Base-by-base conservation (phyloP, 1,140 invertebrate species). In the Delia radicum region DNA sequence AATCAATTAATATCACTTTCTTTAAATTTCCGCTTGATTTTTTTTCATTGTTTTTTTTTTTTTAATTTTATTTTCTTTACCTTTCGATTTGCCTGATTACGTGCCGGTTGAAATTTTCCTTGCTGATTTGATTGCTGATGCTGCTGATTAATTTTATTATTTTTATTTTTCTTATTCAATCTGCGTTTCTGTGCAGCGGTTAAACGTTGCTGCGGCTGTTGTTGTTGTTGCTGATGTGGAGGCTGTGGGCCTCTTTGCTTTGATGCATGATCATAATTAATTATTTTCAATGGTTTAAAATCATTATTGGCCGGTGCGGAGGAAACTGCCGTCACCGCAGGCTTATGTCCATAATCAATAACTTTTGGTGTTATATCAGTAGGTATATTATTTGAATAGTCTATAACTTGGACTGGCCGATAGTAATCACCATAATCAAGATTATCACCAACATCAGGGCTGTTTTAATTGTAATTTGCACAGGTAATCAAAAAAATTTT, bases 291-390 rank as follows among this genome's bases (percentile, higher is more conserved):
- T 13, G 90, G 89, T 62, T 77, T 77, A 73, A 80, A 85, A 3
- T 82, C 81, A 15, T 73, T 63, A 46, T 55, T 46, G n/a, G n/a
- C n/a, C n/a, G n/a, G n/a, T 55, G 48, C 21, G 72, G 26, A 26
- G n/a, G 5, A 7, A 69, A 7, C 29, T 29, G 33, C 29, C 73
- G 76, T 76, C 18, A 63, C 73, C 5, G 80, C 62, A 74, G 88
- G 85, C 78, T 90, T 90, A 79, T 93, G 92, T 21, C 90, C 90
- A 86, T 94, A 94, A 86, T 94, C 92, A 62, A 94, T 89, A 27
- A 93, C 89, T 77, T 91, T 90, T n/a, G 89, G 87, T 63, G 89
- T 87, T 55, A 55, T 55, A 3, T n/a, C 21, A 2, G 48, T 55
- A n/a, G 65, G 65, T 69, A 87, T 65, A 79, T 37, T 69, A 72